A percentile compares a stretch with the other conserved stretches of the same genome.
phyloP scores from a whole-genome alignment of 2,113 vertebrate genomes.

The Pipa parva region DNA sequence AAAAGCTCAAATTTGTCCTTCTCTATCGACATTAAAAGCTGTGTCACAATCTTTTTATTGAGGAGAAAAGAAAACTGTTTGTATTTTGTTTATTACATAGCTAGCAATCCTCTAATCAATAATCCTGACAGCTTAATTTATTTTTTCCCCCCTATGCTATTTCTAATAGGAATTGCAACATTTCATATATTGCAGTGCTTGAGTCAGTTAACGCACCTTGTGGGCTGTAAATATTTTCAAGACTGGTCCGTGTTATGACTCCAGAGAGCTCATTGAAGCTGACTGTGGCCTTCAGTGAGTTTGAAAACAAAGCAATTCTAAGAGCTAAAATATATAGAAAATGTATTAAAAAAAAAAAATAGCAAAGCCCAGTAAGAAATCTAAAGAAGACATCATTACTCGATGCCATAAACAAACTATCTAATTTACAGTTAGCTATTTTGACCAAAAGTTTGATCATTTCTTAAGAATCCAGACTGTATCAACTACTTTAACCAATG shows the following conservation, averaged over 20 bases:
- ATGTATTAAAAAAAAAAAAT: neutral
- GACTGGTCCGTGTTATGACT: neutral
- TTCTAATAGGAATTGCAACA: constrained; percentile 15
- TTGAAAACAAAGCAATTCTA: neutral
- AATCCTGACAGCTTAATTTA: constrained; percentile 33
- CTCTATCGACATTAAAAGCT: constrained; percentile 13
- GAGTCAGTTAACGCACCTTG: neutral
- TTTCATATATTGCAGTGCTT: neutral
- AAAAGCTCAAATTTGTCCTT: neutral
- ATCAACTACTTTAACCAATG: no score
- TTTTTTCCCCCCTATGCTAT: constrained; percentile 1
- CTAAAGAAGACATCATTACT: neutral
- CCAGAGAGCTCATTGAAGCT: neutral
- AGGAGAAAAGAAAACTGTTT: constrained; percentile 7
- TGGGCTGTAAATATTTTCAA: neutral
- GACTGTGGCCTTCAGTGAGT: neutral
- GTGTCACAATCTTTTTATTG: constrained; percentile 25
- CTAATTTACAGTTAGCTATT: no score
- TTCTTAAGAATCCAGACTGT: no score
- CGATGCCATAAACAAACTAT: no score
- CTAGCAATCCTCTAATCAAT: constrained; percentile 29
- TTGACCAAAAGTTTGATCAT: no score
- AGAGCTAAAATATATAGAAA: no score
- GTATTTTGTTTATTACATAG: constrained; percentile 24
- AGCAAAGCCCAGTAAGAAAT: neutral